Evolutionary conservation across 1,140 invertebrate species (phyloP).

Genomic region (Trachymyrmex septentrionalis): DNA sequence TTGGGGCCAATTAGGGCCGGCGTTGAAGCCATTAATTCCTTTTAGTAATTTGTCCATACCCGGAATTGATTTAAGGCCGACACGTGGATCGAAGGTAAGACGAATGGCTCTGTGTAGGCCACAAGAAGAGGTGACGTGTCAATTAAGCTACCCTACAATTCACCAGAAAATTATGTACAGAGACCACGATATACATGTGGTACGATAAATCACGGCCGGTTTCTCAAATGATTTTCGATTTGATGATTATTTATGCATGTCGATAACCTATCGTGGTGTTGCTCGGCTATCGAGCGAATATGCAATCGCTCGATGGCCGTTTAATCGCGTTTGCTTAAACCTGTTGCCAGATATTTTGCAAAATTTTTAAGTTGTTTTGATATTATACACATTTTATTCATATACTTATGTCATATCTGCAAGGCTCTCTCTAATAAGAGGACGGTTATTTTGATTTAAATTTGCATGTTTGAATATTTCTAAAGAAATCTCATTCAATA

Average conservation of each 20-base stretch:
- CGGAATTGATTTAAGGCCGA: constrained; percentile 76
- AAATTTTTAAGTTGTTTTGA: not conserved
- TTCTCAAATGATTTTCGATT: constrained; percentile 55
- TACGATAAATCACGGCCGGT: constrained; percentile 68
- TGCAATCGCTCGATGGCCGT: not conserved
- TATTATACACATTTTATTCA: constrained; percentile 3
- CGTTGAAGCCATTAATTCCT: constrained; percentile 77
- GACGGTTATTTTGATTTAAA: not conserved
- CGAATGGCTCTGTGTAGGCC: constrained; percentile 63
- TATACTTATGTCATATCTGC: not conserved
- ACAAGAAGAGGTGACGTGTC: constrained; percentile 74
- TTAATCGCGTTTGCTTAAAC: constrained; percentile 6
- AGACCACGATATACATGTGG: constrained; percentile 33
- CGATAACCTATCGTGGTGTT: constrained; percentile 48
- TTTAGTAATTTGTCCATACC: constrained; percentile 75
- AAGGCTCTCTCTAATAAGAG: too few relatives aligned
- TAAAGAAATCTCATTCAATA: not conserved
- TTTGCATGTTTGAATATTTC: not conserved
- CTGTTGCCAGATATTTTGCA: not conserved
- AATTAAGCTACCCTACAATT: constrained; percentile 76
- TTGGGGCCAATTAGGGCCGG: constrained; percentile 74
- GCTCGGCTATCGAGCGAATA: constrained; percentile 40
- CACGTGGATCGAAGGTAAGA: constrained; percentile 75
- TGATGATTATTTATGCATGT: constrained; percentile 68
- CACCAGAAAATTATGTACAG: constrained; percentile 65